phyloP scores from a whole-genome alignment of 2,113 vertebrate genomes.

The Ranitomeya variabilis region DNA sequence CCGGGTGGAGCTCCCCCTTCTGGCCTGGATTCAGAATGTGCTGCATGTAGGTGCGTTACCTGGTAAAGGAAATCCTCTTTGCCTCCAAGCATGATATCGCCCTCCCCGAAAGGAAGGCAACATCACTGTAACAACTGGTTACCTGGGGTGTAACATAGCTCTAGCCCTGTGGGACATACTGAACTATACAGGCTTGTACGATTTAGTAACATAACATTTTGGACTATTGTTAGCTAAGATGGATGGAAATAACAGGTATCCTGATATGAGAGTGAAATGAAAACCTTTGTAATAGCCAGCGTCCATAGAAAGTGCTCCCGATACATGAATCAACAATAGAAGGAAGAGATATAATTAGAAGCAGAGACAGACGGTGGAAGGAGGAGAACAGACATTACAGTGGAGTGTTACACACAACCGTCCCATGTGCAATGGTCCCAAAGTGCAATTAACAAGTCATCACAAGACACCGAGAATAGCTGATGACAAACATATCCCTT shows the following conservation, averaged over 20 bases:
- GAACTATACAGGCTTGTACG: not conserved
- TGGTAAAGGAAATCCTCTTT: no score
- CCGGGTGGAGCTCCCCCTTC: no score
- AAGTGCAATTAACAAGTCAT: conserved; percentile 18
- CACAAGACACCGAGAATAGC: conserved; percentile 24
- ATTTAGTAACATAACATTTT: not conserved
- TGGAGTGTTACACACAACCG: not conserved
- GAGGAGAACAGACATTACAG: not conserved
- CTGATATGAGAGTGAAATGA: conserved; percentile 11
- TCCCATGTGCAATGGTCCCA: conserved; percentile 21
- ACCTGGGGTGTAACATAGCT: no score
- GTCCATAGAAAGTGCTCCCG: not conserved
- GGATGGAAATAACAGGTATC: not conserved
- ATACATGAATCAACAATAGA: conserved; percentile 39
- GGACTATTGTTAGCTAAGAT: not conserved
- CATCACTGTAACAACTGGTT: no score
- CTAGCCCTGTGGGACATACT: no score
- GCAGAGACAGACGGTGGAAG: conserved; percentile 30
- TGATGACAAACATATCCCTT: conserved; percentile 42
- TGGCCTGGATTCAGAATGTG: no score
- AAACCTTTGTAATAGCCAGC: not conserved
- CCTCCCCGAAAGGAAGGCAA: no score
- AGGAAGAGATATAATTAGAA: conserved; percentile 54
- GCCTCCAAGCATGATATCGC: no score
- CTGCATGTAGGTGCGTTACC: no score